Conservation (phyloP, 2,113 vertebrate species). For the Erythrolamprus reginae region DNA sequence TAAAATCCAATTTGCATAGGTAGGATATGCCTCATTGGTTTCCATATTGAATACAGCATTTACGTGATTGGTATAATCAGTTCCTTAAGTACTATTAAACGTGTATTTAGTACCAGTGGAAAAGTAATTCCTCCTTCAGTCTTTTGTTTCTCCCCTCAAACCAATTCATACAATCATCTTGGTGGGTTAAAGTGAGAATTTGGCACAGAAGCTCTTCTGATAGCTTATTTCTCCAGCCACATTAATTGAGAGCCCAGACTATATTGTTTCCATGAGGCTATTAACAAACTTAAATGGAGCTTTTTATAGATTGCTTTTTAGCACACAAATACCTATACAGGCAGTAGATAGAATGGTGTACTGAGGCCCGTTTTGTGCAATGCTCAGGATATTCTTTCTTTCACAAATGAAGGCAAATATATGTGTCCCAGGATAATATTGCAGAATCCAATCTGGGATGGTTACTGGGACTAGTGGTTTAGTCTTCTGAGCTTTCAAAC, state of each 20-base stretch:
- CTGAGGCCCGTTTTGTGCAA: background rate
- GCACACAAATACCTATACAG: too few species aligned
- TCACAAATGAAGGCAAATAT: background rate
- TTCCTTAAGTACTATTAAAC: slow-evolving; percentile 1
- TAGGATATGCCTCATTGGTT: background rate
- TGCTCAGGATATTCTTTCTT: background rate
- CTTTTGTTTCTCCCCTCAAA: background rate
- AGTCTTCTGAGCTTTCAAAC: too few species aligned
- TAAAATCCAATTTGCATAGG: background rate
- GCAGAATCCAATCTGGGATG: too few species aligned
- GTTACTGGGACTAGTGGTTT: too few species aligned
- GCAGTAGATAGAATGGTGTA: background rate
- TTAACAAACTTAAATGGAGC: background rate
- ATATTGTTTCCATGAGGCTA: background rate
- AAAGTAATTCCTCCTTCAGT: background rate
- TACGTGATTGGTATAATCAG: background rate
- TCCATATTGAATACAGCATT: slow-evolving; percentile 1
- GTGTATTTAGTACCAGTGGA: background rate
- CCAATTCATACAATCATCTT: background rate
- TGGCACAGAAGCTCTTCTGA: background rate
- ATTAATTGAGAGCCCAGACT: background rate
- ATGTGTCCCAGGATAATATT: too few species aligned
- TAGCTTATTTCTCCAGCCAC: background rate
- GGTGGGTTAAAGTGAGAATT: background rate
- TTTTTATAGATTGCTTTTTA: background rate